These are phyloP conservation scores for Agelas oroides DNA, from an alignment of 37 sponge, comb jelly and placozoan genomes.

Conservation along the genomic window DNA sequence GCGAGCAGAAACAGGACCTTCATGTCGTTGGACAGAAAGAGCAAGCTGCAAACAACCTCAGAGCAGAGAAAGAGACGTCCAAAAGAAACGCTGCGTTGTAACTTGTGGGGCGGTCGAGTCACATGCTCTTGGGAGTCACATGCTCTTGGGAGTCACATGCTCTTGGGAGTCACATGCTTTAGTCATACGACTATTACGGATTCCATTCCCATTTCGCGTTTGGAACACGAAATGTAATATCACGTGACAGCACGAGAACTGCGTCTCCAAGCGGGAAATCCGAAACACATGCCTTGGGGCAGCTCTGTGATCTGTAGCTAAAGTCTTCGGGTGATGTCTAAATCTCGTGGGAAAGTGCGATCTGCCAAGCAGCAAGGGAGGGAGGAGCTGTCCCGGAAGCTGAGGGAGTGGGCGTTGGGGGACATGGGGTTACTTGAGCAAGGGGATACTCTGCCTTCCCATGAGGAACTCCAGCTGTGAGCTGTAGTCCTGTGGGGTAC, in stretches of 20 bases:
- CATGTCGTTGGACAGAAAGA: background rate
- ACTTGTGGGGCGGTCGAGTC: background rate
- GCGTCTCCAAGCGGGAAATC: no score
- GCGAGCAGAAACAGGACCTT: constrained; percentile 32
- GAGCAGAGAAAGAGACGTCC: background rate
- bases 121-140: no score
- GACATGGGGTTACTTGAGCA: background rate
- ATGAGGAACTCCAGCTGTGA: constrained; percentile 35
- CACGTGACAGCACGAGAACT: background rate
- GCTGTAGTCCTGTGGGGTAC: background rate
- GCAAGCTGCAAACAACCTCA: background rate
- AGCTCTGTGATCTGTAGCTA: no score
- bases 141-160: no score
- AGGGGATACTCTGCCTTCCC: background rate
- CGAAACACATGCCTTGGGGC: no score
- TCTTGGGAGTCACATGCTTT: no score
- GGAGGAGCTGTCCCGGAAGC: background rate
- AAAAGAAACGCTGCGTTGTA: no score
- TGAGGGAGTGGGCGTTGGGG: constrained; percentile 6
- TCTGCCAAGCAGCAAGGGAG: background rate
- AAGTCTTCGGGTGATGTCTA: background rate
- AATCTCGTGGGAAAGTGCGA: background rate
- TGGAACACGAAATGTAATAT: background rate
- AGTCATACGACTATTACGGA: no score
- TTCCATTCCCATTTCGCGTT: no score